Conservation (phyloP, 2,888 invertebrate genomes). For the Phlogophora meticulosa region DNA sequence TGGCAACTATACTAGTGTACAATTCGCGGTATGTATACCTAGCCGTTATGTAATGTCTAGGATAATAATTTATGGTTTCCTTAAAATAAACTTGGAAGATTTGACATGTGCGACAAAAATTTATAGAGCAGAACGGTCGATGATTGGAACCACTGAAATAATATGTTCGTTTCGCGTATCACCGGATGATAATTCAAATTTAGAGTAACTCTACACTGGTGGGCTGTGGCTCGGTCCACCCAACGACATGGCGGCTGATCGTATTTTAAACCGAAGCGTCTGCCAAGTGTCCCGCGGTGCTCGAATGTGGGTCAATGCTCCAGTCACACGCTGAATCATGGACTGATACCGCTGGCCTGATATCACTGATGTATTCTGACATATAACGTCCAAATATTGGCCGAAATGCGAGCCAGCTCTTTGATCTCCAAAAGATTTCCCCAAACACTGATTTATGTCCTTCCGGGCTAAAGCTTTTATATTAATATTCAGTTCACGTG, state of each 20-base stretch:
- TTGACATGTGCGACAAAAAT: constrained; percentile 16
- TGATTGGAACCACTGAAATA: constrained; percentile 33
- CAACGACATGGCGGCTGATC: constrained; percentile 66
- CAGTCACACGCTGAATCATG: constrained; percentile 75
- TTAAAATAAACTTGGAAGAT: constrained; percentile 49
- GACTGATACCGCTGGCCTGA: constrained; percentile 58
- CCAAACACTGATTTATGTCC: constrained; percentile 35
- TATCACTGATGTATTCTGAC: constrained; percentile 50
- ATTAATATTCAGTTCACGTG: constrained; percentile 22
- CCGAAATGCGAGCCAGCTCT: constrained; percentile 41
- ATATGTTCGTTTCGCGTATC: constrained; percentile 36
- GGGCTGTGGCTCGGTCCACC: constrained; percentile 38
- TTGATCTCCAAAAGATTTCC: constrained; percentile 53
- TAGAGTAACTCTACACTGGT: constrained; percentile 64
- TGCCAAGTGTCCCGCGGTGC: constrained; percentile 84
- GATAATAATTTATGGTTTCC: constrained; percentile 35
- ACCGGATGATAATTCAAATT: constrained; percentile 63
- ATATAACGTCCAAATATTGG: constrained; percentile 56
- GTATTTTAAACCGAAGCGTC: constrained; percentile 81
- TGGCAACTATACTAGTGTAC: constrained; percentile 34
- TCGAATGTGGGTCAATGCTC: constrained; percentile 88
- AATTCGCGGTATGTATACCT: constrained; percentile 10
- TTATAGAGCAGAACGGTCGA: constrained; percentile 30
- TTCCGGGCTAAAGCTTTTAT: constrained; percentile 40
- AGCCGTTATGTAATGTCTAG: constrained; percentile 35